phyloP scores from a whole-genome alignment of 2,113 vertebrate species.

The Mionectes macconnelli region DNA sequence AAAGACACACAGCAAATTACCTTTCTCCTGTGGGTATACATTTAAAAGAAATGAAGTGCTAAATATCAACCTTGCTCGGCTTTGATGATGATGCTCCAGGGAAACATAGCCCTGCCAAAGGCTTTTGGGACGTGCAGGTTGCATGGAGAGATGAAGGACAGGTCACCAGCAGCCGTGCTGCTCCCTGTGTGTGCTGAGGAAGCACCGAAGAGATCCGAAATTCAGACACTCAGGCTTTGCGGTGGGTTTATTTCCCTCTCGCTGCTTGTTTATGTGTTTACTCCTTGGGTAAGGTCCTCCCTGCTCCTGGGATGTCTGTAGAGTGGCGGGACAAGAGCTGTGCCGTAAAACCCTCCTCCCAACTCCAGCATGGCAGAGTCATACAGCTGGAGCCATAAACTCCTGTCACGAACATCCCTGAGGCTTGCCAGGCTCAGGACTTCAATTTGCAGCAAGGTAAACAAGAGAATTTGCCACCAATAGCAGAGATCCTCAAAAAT shows the following conservation, averaged over 20 bases:
- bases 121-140: not conserved
- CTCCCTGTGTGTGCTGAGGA: accelerated
- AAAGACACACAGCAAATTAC: conserved; percentile 10
- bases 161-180: not conserved
- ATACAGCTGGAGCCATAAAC: not conserved
- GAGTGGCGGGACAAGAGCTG: not conserved
- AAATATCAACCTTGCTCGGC: not conserved
- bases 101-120: not conserved
- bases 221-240: not conserved
- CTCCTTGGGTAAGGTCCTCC: not conserved
- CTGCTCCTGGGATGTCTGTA: not conserved
- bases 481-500: not conserved
- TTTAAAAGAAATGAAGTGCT: not conserved
- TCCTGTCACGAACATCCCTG: accelerated
- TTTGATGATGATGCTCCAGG: not conserved
- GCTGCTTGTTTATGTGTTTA: not conserved
- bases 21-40: not conserved
- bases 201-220: not conserved
- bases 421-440: not conserved
- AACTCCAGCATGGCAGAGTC: accelerated
- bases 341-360: not conserved
- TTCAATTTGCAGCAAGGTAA: not conserved
- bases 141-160: not conserved
- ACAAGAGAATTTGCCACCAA: not conserved
- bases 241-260: not conserved